A percentile compares a stretch with the other conserved stretches of the same genome.
Evolutionary conservation across 2,888 invertebrate genomes (phyloP).

Genomic region (Acanthosepion pharaonis): DNA sequence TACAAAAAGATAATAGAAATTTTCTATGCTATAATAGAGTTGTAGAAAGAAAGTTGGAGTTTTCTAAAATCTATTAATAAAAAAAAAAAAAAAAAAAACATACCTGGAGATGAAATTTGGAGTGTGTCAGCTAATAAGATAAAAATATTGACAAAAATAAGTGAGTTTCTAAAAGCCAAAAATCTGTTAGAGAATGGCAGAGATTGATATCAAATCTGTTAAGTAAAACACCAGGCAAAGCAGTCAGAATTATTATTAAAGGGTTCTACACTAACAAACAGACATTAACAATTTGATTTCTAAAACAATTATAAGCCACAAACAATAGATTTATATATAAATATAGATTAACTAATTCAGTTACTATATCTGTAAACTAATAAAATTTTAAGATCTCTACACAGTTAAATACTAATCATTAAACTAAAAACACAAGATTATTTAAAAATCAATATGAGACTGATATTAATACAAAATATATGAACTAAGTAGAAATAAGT

Average conservation of each 20-base stretch:
- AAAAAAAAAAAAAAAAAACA: not conserved
- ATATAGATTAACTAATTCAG: too few relatives aligned
- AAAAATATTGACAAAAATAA: not conserved
- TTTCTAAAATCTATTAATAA: not conserved
- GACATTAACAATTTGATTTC: too few relatives aligned
- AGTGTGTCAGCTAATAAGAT: not conserved
- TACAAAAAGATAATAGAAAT: not conserved
- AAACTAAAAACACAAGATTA: too few relatives aligned
- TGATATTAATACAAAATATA: too few relatives aligned
- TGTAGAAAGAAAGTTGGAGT: not conserved
- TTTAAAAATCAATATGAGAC: too few relatives aligned
- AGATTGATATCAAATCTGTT: not conserved
- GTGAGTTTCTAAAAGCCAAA: not conserved
- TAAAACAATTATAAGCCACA: too few relatives aligned
- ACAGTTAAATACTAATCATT: too few relatives aligned
- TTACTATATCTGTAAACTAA: too few relatives aligned
- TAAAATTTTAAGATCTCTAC: too few relatives aligned
- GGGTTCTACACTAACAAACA: not conserved
- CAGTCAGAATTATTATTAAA: not conserved
- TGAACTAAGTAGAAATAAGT: too few relatives aligned
- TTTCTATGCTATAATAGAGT: not conserved
- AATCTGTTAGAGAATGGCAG: not conserved
- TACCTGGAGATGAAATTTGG: not conserved
- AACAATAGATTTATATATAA: too few relatives aligned
- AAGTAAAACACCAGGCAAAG: not conserved